Percentiles rank a stretch among this genome's conserved stretches.
Conservation (phyloP, 1,140 invertebrate species). For the Bradynema listronoti region DNA sequence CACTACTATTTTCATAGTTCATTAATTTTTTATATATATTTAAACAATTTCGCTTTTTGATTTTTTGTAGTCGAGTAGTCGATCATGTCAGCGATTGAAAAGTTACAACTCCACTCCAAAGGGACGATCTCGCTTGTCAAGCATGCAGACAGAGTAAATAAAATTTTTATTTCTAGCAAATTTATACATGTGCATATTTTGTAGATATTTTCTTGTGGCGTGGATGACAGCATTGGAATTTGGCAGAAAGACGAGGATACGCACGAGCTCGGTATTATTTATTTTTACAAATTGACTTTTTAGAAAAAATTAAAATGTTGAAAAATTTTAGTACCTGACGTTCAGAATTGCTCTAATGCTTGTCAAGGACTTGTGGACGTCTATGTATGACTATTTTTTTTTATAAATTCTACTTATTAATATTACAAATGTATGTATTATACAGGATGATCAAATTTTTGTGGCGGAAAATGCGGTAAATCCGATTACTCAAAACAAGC, state of each 20-base stretch:
- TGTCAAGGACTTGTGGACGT: neutral
- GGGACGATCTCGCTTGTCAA: neutral
- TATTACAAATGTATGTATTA: neutral
- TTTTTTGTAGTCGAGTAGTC: neutral
- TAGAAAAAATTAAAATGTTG: too few species aligned
- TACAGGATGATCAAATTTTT: neutral
- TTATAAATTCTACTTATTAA: neutral
- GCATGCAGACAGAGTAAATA: neutral
- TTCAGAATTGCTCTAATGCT: slow-evolving; percentile 3
- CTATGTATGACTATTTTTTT: neutral
- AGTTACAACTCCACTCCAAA: neutral
- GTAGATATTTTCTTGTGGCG: slow-evolving; percentile 11
- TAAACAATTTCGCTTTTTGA: neutral
- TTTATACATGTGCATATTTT: neutral
- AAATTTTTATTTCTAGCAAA: neutral
- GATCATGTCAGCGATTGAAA: neutral
- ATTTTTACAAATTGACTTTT: too few species aligned
- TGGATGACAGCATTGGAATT: slow-evolving; percentile 6
- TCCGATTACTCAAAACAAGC: neutral
- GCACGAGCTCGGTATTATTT: neutral
- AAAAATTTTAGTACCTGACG: too few species aligned
- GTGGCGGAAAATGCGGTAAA: neutral
- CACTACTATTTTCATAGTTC: too few species aligned
- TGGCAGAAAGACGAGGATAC: neutral
- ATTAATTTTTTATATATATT: neutral